These are phyloP conservation scores for Actias luna DNA, from an alignment of 2,888 invertebrate species.

Conservation along the genomic window DNA sequence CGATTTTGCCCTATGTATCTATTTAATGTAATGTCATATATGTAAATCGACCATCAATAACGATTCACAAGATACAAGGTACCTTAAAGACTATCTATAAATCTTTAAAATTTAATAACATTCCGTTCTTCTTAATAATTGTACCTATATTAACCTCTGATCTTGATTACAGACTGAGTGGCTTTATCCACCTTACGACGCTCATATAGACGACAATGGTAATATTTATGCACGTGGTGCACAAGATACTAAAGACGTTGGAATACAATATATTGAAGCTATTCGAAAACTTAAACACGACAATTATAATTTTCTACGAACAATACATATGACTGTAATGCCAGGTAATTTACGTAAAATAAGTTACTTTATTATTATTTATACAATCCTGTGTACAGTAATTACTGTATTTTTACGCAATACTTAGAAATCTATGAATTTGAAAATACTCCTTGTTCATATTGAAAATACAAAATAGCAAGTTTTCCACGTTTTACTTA, in stretches of 20 bases:
- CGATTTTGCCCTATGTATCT: too few relatives aligned
- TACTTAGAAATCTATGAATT: too few relatives aligned
- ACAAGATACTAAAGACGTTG: slow-evolving; percentile 89
- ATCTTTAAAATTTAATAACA: not conserved
- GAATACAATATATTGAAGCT: slow-evolving; percentile 62
- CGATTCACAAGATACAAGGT: slow-evolving; percentile 92
- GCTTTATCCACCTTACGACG: slow-evolving; percentile 93
- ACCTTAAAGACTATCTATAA: too few relatives aligned
- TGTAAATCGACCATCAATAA: too few relatives aligned
- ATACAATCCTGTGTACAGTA: too few relatives aligned
- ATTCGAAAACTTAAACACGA: slow-evolving; percentile 47
- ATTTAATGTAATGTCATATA: too few relatives aligned
- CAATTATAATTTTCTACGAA: slow-evolving; percentile 51
- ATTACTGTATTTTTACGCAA: too few relatives aligned
- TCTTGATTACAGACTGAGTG: slow-evolving; percentile 86
- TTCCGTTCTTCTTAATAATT: not conserved
- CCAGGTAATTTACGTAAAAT: slow-evolving; percentile 45
- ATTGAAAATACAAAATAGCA: too few relatives aligned
- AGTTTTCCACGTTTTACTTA: too few relatives aligned
- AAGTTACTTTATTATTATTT: not conserved
- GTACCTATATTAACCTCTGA: not conserved
- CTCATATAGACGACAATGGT: slow-evolving; percentile 90
- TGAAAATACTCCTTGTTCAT: too few relatives aligned
- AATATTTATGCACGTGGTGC: slow-evolving; percentile 92
- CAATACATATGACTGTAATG: slow-evolving; percentile 60